phyloP scores from a whole-genome alignment of 2,113 vertebrate genomes.

The Oryzias melastigma region DNA sequence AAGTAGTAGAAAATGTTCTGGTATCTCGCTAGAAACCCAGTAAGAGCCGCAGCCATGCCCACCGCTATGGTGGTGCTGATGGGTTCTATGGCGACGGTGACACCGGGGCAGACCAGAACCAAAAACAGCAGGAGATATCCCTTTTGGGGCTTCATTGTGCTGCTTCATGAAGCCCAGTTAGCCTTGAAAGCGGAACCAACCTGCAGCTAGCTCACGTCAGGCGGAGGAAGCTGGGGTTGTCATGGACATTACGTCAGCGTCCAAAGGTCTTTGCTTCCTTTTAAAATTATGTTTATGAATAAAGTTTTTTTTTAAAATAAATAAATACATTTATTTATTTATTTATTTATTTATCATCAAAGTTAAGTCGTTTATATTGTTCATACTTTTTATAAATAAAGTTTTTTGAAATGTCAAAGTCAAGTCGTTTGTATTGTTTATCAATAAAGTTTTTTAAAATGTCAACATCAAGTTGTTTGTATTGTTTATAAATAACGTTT shows the following conservation, averaged over 20 bases:
- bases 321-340: too few relatives aligned
- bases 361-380: too few relatives aligned
- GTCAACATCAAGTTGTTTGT: too few relatives aligned
- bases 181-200: neutral
- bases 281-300: too few relatives aligned
- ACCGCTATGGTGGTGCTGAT: constrained; percentile 78
- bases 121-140: constrained; percentile 32
- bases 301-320: too few relatives aligned
- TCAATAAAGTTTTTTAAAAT: too few relatives aligned
- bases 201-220: neutral
- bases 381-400: too few relatives aligned
- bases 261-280: too few relatives aligned
- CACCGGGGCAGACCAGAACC: constrained; percentile 34
- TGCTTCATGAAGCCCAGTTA: neutral
- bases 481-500: too few relatives aligned
- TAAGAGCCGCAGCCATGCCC: constrained; percentile 77
- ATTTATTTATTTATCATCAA: too few relatives aligned
- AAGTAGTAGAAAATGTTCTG: constrained; percentile 72
- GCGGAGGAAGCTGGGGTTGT: neutral
- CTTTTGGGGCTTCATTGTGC: constrained; percentile 40
- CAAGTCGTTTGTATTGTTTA: too few relatives aligned
- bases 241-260: constrained; percentile 30
- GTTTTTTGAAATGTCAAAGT: too few relatives aligned
- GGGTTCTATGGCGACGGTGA: constrained; percentile 67
- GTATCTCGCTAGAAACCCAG: constrained; percentile 73